Evolutionary conservation across 2,888 invertebrate species (phyloP).

Genomic region (Theristus sp.): DNA sequence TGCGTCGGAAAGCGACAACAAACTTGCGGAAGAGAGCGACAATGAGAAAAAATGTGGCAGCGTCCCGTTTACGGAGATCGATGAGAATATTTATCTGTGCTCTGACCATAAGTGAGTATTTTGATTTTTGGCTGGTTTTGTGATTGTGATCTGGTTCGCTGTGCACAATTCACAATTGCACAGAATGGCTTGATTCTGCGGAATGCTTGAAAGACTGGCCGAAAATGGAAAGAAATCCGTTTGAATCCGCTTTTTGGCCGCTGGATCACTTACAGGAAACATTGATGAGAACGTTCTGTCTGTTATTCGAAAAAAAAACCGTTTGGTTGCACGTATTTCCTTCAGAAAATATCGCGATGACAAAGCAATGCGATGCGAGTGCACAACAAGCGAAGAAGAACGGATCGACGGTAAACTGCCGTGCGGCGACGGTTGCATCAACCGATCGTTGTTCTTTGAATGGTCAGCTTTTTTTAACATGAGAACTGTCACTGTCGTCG

Average conservation of each 20-base stretch:
- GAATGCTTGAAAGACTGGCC: too few species aligned
- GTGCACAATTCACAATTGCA: too few species aligned
- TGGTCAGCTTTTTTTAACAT: slow-evolving; percentile 44
- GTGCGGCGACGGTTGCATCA: slow-evolving; percentile 87
- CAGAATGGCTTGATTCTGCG: too few species aligned
- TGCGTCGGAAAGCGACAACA: too few species aligned
- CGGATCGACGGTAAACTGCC: slow-evolving; percentile 53
- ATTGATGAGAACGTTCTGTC: not conserved
- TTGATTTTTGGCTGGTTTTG: too few species aligned
- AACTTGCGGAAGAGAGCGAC: too few species aligned
- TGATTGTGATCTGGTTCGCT: too few species aligned
- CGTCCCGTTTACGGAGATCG: not conserved
- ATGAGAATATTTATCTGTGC: not conserved
- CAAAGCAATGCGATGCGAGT: slow-evolving; percentile 5
- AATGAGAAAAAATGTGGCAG: too few species aligned
- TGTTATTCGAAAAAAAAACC: too few species aligned
- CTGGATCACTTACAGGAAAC: not conserved
- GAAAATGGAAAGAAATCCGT: too few species aligned
- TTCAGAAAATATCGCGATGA: not conserved
- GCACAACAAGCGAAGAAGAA: slow-evolving; percentile 5
- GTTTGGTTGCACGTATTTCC: too few species aligned
- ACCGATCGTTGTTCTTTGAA: slow-evolving; percentile 91
- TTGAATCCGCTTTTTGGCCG: too few species aligned
- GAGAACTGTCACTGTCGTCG: not conserved
- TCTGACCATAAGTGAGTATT: not conserved